Evolutionary conservation across 2,797 vertebrate genomes (phyloP).

Genomic region (Chrysocyon brachyurus): DNA sequence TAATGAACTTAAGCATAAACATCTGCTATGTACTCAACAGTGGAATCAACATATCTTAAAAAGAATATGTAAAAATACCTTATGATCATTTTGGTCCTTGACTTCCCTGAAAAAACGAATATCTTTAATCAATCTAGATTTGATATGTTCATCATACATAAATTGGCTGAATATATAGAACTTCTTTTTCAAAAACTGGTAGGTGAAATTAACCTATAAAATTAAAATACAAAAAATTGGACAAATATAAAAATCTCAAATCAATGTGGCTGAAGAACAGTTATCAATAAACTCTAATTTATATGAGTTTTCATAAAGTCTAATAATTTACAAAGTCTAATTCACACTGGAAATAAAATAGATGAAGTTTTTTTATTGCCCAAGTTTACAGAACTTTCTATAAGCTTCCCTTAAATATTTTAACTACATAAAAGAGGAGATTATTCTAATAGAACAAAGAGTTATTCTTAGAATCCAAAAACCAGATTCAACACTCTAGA

Average conservation of each 20-base stretch:
- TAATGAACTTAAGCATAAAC: neutral
- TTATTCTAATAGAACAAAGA: neutral
- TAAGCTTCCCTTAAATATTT: constrained; percentile 28
- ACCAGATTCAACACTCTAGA: neutral
- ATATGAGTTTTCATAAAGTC: neutral
- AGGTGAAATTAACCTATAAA: constrained; percentile 97
- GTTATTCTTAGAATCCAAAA: neutral
- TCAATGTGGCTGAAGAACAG: constrained; percentile 7
- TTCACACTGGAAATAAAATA: neutral
- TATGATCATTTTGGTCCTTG: constrained; percentile 99
- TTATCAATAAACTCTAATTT: constrained; percentile 27
- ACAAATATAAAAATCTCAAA: constrained; percentile 58
- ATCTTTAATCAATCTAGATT: constrained; percentile 99
- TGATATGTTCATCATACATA: constrained; percentile 99
- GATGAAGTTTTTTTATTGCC: neutral
- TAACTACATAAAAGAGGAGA: neutral
- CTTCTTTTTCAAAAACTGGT: constrained; percentile 98
- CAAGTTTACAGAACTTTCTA: neutral
- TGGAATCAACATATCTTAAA: neutral
- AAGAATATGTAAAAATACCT: constrained; percentile 89
- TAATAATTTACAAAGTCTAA: constrained; percentile 58
- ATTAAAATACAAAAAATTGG: constrained; percentile 67
- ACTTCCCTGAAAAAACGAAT: constrained; percentile 99
- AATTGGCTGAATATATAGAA: constrained; percentile 99
- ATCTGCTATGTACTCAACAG: neutral